phyloP scores from a whole-genome alignment of 2,797 vertebrate genomes.

The Myiotriccus ornatus region DNA sequence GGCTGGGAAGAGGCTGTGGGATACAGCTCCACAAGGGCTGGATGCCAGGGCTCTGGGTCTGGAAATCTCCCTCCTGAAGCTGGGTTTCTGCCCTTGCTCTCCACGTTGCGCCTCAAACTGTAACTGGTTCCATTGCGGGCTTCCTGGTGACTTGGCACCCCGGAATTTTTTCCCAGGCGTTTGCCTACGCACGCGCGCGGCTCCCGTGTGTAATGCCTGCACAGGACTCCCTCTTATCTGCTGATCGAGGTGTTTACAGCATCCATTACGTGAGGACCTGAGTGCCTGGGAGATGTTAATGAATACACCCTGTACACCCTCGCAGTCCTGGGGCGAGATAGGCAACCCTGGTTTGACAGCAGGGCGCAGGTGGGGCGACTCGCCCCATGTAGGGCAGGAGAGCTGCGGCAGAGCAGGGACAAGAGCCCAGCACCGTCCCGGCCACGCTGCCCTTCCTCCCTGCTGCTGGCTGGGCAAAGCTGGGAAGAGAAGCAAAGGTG shows the following conservation, averaged over 20 bases:
- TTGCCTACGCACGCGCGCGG: background rate
- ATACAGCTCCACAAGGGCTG: fast-evolving
- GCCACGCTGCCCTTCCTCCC: background rate
- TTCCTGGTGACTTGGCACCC: background rate
- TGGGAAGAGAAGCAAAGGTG: background rate
- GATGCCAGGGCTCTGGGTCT: background rate
- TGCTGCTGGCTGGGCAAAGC: background rate
- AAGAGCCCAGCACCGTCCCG: fast-evolving
- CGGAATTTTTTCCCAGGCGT: background rate
- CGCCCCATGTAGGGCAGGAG: fast-evolving
- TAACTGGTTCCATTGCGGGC: background rate
- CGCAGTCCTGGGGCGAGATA: fast-evolving
- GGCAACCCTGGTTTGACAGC: background rate
- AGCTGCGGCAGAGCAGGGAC: fast-evolving
- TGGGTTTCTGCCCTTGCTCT: background rate
- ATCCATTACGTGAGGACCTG: background rate
- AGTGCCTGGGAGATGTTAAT: background rate
- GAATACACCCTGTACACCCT: background rate
- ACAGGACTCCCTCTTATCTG: conserved; percentile 22
- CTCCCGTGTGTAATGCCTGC: background rate
- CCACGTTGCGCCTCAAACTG: background rate
- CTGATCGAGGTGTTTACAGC: background rate
- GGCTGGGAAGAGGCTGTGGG: background rate
- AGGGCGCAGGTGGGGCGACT: background rate
- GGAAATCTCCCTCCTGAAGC: background rate